Percentiles rank a stretch among this genome's conserved stretches.
Evolutionary conservation across 2,797 vertebrate species (phyloP).

Genomic region (Lepus oiostolus): DNA sequence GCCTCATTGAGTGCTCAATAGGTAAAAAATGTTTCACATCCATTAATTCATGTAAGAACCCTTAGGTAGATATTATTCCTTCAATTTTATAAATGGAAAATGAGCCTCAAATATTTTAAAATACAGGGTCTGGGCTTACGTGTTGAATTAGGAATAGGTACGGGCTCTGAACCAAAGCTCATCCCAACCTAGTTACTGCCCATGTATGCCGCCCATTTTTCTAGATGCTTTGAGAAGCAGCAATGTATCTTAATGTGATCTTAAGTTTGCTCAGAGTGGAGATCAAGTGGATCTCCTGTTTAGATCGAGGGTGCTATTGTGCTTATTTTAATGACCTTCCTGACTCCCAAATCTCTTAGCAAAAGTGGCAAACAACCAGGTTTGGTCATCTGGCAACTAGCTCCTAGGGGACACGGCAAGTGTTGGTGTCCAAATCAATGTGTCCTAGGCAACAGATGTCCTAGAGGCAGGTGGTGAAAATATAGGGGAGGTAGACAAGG

Average conservation of each 20-base stretch:
- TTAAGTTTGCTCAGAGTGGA: background rate
- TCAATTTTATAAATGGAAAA: background rate
- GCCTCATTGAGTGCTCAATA: background rate
- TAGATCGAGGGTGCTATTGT: background rate
- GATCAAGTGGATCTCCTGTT: background rate
- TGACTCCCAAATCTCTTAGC: background rate
- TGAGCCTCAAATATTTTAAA: background rate
- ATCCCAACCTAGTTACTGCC: background rate
- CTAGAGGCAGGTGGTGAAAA: background rate
- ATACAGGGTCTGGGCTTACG: background rate
- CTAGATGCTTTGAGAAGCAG: background rate
- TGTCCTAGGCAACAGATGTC: background rate
- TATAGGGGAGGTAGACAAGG: background rate
- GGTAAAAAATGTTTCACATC: slow-evolving; percentile 21
- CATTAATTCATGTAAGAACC: slow-evolving; percentile 14
- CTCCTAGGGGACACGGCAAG: background rate
- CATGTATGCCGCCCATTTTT: background rate
- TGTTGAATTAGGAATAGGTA: background rate
- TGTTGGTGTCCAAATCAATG: background rate
- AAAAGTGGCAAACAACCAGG: background rate
- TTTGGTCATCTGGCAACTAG: background rate
- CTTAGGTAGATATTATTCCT: background rate
- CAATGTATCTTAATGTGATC: background rate
- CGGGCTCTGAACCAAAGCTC: background rate
- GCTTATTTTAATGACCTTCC: background rate